Evolutionary conservation across 2,113 vertebrate species (phyloP), one percentile per base, ranked within the genome.

Genomic region (Coturnix japonica): DNA sequence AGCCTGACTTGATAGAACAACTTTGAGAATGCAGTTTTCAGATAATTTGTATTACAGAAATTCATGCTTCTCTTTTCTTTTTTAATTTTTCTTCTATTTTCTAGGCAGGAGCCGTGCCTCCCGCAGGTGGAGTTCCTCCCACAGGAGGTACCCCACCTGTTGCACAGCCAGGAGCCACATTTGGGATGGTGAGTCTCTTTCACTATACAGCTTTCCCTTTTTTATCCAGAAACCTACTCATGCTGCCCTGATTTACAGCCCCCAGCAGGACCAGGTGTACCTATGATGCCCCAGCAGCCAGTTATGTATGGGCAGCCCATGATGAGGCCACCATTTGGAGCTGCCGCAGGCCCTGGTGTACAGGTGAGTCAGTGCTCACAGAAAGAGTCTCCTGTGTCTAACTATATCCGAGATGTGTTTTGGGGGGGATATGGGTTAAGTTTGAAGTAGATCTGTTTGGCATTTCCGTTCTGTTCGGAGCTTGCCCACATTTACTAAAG

Each of bases 261-360:
- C 84, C 97, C 98, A 37, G 95, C 98, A 66, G 98, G 98, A 25
- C 92, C 98, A 18, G 98, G 98, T 46, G 98, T 98, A 91, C 97
- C 99, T 87, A 98, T 99, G 98, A 99, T 99, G 98, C 98, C 99
- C 59, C 98, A 98, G 93, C 98, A 98, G 93, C 97, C 99, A 0
- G 98, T 99, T 96, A 99, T 99, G 98, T 99, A 99, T 14, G 98
- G 98, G n/a, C 99, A 99, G 95, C 98, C 99, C 26, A 98, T 99
- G 98, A 99, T 99, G 98, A 98, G 99, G 96, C 98, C 99, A 47
- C 96, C 99, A 4, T 99, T 98, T 37, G 97, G 98, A 97, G 98
- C 98, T 37, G 95, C 98, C 22, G 71, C 98, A 92, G 98, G 96
- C 91, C 97, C 98, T 15, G 98, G 98, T 92, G 98, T 98, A 75